Evolutionary conservation across 2,888 invertebrate genomes (phyloP), one percentile per base, ranked within the genome.

Genomic region (Aphrophora alni): DNA sequence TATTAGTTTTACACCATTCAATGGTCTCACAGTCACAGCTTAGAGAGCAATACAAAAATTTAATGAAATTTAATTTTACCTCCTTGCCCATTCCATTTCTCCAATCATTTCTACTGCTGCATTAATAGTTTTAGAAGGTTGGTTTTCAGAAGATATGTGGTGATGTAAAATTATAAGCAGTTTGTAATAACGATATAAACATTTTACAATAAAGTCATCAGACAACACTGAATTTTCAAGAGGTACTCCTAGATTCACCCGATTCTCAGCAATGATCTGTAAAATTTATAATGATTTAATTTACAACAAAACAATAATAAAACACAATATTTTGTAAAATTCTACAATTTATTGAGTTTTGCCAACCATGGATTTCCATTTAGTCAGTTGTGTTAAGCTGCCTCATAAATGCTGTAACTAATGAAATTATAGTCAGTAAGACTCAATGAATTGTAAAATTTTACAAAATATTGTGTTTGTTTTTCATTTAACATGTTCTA

Each of bases 121-220:
- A 27, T 76, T 72, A 26, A 84, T 70, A 14, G 88, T 88, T 8
- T 21, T 28, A 8, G 70, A 25, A 12, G 38, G 70, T 24, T 80
- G 78, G 7, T 75, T 75, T 2, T 82, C 81, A 17, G 80, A 80
- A n/a, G 21, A 8, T 5, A 21, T 59, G 21, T 59, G 21, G n/a
- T 81, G 76, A 27, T 83, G 83, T n/a, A 84, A 81, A n/a, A 79
- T 73, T 12, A 80, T 75, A 24, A 83, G 79, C 69, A 84, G 38
- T n/a, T 79, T 79, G 51, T 83, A 51, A 68, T 84, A 84, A 2
- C 83, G 81, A 14, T 74, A 74, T 21, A 83, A 78, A 38, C 82
- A 81, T 21, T 38, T 25, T n/a, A 69, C 25, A 5, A 84, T 75
- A 51, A 84, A 84, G 21, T 82, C 79, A 59, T 84, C 84, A 21